A percentile compares a stretch with the other conserved stretches of the same genome.
Evolutionary conservation across 2,797 vertebrate genomes (phyloP).

Genomic region (Lithobates sylvaticus): DNA sequence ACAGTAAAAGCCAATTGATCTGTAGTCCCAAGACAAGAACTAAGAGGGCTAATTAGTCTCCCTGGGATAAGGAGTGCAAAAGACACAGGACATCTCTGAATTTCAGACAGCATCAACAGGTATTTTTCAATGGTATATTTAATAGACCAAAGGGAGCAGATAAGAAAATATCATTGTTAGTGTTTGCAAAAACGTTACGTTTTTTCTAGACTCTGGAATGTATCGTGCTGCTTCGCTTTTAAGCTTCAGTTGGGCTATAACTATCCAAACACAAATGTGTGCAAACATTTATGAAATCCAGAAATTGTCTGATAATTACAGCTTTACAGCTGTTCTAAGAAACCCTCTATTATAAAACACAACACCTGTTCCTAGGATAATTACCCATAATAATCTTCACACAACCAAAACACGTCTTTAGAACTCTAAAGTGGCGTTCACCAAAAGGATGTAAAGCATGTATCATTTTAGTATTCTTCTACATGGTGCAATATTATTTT

Average conservation of each 20-base stretch:
- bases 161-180: no score
- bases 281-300: slow-evolving; percentile 47
- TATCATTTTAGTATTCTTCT: slow-evolving; percentile 18
- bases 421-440: neutral
- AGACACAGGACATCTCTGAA: no score
- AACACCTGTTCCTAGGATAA: slow-evolving; percentile 43
- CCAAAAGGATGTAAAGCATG: neutral
- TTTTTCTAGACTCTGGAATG: no score
- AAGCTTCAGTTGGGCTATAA: no score
- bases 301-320: slow-evolving; percentile 29
- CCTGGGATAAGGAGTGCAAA: no score
- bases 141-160: no score
- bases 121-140: no score
- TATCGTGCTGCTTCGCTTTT: neutral
- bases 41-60: no score
- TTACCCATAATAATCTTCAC: slow-evolving; percentile 16
- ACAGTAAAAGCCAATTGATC: no score
- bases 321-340: slow-evolving; percentile 37
- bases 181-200: no score
- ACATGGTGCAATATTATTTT: neutral
- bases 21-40: no score
- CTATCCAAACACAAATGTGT: slow-evolving; percentile 3
- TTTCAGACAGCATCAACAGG: no score
- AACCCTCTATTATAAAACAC: slow-evolving; percentile 14
- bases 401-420: neutral